phyloP scores from a whole-genome alignment of 2,113 vertebrate genomes.

The Bagarius yarrelli region DNA sequence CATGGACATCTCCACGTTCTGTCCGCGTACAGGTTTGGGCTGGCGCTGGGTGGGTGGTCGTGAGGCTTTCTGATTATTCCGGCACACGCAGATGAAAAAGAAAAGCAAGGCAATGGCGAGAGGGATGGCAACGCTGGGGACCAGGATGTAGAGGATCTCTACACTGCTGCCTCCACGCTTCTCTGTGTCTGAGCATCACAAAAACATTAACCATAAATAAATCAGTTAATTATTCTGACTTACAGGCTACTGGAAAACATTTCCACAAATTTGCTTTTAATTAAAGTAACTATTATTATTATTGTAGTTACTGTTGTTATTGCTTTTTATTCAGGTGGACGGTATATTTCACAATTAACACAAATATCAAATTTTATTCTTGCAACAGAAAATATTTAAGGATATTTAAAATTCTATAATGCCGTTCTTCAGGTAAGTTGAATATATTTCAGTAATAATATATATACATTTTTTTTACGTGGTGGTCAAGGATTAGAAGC shows the following conservation, averaged over 20 bases:
- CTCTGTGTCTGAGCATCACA: constrained; percentile 71
- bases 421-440: too few species aligned
- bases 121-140: constrained; percentile 93
- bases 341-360: too few species aligned
- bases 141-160: constrained; percentile 95
- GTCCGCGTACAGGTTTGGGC: constrained; percentile 88
- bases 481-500: too few species aligned
- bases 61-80: constrained; percentile 91
- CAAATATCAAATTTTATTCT: too few species aligned
- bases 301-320: too few species aligned
- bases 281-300: too few species aligned
- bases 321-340: too few species aligned
- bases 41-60: constrained; percentile 82
- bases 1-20: constrained; percentile 99
- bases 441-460: too few species aligned
- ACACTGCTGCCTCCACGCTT: constrained; percentile 80
- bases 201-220: neutral
- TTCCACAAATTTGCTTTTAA: neutral
- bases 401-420: too few species aligned
- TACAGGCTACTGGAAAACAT: neutral
- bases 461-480: too few species aligned
- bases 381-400: too few species aligned
- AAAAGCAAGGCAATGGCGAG: constrained; percentile 92
- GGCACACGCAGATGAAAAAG: constrained; percentile 97
- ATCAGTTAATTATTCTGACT: neutral